These are phyloP conservation scores for Hybos culiciformis DNA, from an alignment of 2,888 invertebrate species.

Conservation along the genomic window DNA sequence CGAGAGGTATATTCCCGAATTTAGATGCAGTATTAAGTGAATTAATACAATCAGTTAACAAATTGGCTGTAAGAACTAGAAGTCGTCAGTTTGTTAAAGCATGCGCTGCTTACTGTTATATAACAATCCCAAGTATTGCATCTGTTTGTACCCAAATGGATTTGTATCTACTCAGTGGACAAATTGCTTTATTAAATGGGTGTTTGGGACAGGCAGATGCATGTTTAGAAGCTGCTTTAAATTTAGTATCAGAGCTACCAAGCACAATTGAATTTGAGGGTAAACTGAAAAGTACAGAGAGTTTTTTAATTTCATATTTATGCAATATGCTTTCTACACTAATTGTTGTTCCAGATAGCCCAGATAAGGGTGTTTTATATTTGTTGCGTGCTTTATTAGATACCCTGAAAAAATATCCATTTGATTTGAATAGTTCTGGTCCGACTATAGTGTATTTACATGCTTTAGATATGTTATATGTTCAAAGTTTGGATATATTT, in stretches of 20 bases:
- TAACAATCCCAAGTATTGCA: constrained; percentile 89
- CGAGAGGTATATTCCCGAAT: constrained; percentile 79
- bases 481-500: constrained; percentile 68
- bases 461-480: constrained; percentile 63
- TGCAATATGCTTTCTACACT: constrained; percentile 71
- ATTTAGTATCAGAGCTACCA: constrained; percentile 65
- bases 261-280: constrained; percentile 58
- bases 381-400: constrained; percentile 68
- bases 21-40: constrained; percentile 75
- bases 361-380: constrained; percentile 75
- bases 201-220: constrained; percentile 93
- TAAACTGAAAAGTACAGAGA: constrained; percentile 57
- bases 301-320: constrained; percentile 53
- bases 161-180: constrained; percentile 75
- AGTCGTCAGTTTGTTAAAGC: constrained; percentile 81
- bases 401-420: constrained; percentile 58
- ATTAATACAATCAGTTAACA: constrained; percentile 79
- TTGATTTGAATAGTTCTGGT: constrained; percentile 51
- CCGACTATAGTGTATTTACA: constrained; percentile 58
- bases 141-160: constrained; percentile 66
- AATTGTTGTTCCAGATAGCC: constrained; percentile 76
- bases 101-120: constrained; percentile 89
- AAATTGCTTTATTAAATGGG: constrained; percentile 76
- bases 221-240: constrained; percentile 79
- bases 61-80: constrained; percentile 53